These are phyloP conservation scores for Chymomyza amoena DNA, from an alignment of 2,888 invertebrate species.

Conservation along the genomic window DNA sequence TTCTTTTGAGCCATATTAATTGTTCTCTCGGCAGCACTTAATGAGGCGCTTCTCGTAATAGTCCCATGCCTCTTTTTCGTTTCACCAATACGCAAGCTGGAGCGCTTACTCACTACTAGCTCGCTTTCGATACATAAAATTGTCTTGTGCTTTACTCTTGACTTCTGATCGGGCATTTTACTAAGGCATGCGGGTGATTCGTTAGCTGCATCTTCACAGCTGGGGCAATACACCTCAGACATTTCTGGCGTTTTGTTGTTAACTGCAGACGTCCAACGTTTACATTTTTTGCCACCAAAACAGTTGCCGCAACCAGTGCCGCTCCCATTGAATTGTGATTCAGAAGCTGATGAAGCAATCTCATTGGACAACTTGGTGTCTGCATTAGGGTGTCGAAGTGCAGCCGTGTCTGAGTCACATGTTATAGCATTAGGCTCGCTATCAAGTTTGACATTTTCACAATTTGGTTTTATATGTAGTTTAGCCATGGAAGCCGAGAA, in stretches of 20 bases:
- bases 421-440: conserved; percentile 5
- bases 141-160: conserved; percentile 73
- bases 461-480: conserved; percentile 74
- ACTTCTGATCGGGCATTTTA: conserved; percentile 76
- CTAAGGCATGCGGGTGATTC: conserved; percentile 80
- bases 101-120: conserved; percentile 67
- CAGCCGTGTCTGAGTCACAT: neutral
- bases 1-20: conserved; percentile 34
- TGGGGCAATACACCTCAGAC: conserved; percentile 82
- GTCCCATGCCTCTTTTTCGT: conserved; percentile 39
- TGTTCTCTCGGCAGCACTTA: conserved; percentile 63
- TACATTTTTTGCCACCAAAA: conserved; percentile 75
- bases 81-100: conserved; percentile 58
- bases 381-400: neutral
- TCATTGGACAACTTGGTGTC: neutral
- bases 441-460: conserved; percentile 57
- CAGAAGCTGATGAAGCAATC: neutral
- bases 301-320: conserved; percentile 77
- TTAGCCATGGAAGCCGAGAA: conserved; percentile 79
- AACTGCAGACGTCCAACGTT: conserved; percentile 70
- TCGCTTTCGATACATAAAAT: conserved; percentile 78
- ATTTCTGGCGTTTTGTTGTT: conserved; percentile 78
- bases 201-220: conserved; percentile 76
- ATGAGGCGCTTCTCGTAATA: conserved; percentile 65
- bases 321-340: neutral